Percentiles rank a stretch among this genome's conserved stretches.
These are phyloP conservation scores for Schizaphis graminum DNA, from an alignment of 2,888 invertebrate genomes.

Conservation along the genomic window DNA sequence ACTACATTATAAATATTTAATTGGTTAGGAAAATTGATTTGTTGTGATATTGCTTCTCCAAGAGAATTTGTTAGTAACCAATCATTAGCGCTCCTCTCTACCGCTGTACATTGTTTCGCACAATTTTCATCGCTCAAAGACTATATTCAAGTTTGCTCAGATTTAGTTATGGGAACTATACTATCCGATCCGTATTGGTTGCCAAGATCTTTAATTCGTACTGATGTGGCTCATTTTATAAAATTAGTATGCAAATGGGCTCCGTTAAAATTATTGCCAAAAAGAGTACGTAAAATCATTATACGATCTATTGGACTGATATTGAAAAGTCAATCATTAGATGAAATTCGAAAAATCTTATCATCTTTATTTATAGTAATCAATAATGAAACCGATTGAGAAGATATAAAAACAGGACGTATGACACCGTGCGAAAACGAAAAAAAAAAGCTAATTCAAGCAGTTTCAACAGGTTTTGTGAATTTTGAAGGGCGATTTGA, in stretches of 20 bases:
- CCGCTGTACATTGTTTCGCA: neutral
- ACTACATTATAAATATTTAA: neutral
- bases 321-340: neutral
- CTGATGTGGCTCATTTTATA: slow-evolving; percentile 20
- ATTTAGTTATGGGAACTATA: neutral
- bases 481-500: neutral
- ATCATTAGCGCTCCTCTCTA: neutral
- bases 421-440: neutral
- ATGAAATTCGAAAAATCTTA: neutral
- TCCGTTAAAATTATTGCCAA: neutral
- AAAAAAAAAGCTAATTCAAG: neutral
- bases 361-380: neutral
- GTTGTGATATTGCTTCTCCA: neutral
- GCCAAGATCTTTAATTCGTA: neutral
- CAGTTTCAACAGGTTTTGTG: neutral
- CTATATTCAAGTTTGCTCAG: neutral
- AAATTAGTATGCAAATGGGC: neutral
- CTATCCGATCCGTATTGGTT: neutral
- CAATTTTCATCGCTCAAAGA: slow-evolving; percentile 31
- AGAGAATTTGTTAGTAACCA: neutral
- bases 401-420: neutral
- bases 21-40: neutral
- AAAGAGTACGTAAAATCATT: neutral
- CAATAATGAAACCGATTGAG: neutral
- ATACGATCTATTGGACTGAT: neutral